Evolutionary conservation across 2,888 invertebrate genomes (phyloP).

Genomic region (Amphipoea oculea): DNA sequence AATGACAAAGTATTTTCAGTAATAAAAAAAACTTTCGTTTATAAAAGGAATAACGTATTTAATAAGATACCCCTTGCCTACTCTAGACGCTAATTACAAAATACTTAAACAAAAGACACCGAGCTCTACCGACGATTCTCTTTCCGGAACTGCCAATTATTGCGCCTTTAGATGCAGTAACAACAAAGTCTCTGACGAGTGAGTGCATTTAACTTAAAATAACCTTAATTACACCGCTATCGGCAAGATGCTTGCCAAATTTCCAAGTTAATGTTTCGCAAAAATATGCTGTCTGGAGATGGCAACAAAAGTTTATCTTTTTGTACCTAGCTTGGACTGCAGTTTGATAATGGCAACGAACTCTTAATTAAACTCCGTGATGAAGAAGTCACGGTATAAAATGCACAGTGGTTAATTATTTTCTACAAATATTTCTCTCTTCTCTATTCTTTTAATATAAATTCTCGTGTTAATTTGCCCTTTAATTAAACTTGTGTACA

Average conservation of each 20-base stretch:
- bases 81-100: slow-evolving; percentile 42
- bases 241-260: slow-evolving; percentile 61
- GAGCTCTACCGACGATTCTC: slow-evolving; percentile 35
- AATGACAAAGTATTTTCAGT: neutral
- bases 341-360: slow-evolving; percentile 23
- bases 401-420: neutral
- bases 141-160: slow-evolving; percentile 46
- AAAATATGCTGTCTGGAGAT: slow-evolving; percentile 50
- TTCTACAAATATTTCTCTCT: slow-evolving; percentile 1
- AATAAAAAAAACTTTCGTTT: neutral
- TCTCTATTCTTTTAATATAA: neutral
- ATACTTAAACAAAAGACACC: slow-evolving; percentile 50
- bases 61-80: neutral
- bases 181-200: slow-evolving; percentile 46
- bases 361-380: slow-evolving; percentile 28
- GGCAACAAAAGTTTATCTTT: slow-evolving; percentile 44
- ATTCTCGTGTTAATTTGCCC: neutral
- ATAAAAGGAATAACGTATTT: neutral
- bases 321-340: slow-evolving; percentile 29
- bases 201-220: slow-evolving; percentile 62
- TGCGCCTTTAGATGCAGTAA: slow-evolving; percentile 38
- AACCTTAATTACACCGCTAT: slow-evolving; percentile 60
- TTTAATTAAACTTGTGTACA: neutral
- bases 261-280: slow-evolving; percentile 48
- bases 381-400: neutral